Evolutionary conservation across 2,888 invertebrate genomes (phyloP).

Genomic region (Drosophila peninsularis): DNA sequence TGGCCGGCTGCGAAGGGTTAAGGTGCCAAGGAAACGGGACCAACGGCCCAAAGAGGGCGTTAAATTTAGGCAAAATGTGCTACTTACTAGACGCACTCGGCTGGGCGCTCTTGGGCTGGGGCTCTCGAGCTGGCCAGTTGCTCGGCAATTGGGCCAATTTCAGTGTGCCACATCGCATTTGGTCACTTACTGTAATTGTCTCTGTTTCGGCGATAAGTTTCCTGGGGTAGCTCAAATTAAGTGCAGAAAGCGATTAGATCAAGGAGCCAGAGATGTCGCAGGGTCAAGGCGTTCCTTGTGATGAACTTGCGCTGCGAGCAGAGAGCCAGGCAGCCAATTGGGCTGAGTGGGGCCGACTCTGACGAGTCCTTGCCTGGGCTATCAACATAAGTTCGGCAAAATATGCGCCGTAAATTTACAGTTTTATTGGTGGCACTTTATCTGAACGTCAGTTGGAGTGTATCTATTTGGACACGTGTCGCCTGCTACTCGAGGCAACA

Average conservation of each 20-base stretch:
- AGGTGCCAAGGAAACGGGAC: constrained; percentile 37
- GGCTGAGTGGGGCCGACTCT: neutral
- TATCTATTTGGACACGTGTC: constrained; percentile 66
- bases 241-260: constrained; percentile 71
- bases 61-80: constrained; percentile 63
- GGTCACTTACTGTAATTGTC: constrained; percentile 74
- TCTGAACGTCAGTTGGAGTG: constrained; percentile 38
- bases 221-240: constrained; percentile 60
- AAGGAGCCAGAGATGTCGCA: constrained; percentile 20
- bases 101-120: neutral
- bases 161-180: constrained; percentile 51
- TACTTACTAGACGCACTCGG: constrained; percentile 48
- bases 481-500: constrained; percentile 55
- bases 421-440: constrained; percentile 61
- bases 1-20: constrained; percentile 66
- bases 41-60: constrained; percentile 22
- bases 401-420: constrained; percentile 65
- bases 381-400: constrained; percentile 65
- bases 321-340: neutral
- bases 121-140: constrained; percentile 12
- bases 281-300: constrained; percentile 65
- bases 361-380: constrained; percentile 12
- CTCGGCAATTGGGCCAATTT: constrained; percentile 41
- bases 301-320: constrained; percentile 44
- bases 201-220: constrained; percentile 46